phyloP scores from a whole-genome alignment of 2,797 vertebrate genomes.

The Halcyon leucocephala region DNA sequence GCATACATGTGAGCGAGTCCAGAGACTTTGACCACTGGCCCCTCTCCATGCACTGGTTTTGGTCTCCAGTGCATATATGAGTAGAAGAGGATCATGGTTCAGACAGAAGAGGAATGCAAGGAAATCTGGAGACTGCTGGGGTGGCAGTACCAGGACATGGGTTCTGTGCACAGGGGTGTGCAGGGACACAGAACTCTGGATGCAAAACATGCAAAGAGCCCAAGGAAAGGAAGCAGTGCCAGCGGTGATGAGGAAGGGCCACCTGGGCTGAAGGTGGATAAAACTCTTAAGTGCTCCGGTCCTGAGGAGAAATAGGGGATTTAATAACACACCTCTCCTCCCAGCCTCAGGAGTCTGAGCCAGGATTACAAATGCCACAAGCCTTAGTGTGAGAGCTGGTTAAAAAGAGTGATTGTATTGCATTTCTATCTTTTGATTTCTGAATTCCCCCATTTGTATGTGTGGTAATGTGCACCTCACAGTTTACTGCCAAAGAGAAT shows the following conservation, averaged over 20 bases:
- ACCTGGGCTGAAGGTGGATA: not conserved
- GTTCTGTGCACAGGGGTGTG: not conserved
- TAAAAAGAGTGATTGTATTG: not conserved
- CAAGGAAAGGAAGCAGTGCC: not conserved
- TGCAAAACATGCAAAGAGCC: fast-evolving
- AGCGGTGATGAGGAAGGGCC: not conserved
- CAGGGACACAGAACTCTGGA: not conserved
- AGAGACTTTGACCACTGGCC: conserved; percentile 37
- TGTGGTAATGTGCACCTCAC: not conserved
- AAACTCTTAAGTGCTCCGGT: not conserved
- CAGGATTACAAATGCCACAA: not conserved
- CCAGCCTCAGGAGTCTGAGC: not conserved
- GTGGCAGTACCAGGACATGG: not conserved
- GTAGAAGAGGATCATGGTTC: not conserved
- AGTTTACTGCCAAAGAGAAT: not conserved
- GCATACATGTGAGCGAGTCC: not conserved
- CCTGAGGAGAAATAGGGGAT: not conserved
- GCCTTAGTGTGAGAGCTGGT: not conserved
- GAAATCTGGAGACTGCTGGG: not conserved
- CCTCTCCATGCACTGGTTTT: not conserved
- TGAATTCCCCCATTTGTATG: not conserved
- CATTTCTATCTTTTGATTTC: not conserved
- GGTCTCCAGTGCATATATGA: not conserved
- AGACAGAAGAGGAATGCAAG: not conserved
- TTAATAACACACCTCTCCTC: not conserved